phyloP scores from a whole-genome alignment of 2,113 vertebrate species.

The Girardinichthys multiradiatus region DNA sequence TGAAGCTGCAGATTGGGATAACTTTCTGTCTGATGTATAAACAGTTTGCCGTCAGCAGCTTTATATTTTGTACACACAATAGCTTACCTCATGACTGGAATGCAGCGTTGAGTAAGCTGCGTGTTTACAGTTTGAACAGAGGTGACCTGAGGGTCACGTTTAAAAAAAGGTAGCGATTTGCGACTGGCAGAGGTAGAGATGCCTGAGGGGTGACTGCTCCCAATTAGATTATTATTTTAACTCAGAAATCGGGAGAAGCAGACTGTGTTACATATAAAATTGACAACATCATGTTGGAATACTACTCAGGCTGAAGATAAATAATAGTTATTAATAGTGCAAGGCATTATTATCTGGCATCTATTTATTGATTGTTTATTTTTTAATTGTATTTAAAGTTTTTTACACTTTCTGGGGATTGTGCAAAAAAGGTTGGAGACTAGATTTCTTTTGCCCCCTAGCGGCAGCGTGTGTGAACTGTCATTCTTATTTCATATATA shows the following conservation, averaged over 20 bases:
- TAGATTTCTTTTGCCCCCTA: slow-evolving; percentile 41
- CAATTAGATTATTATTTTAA: background rate
- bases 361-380: background rate
- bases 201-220: background rate
- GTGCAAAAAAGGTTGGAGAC: slow-evolving; percentile 4
- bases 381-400: background rate
- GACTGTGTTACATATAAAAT: background rate
- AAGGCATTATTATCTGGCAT: background rate
- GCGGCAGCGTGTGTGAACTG: slow-evolving; percentile 36
- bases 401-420: slow-evolving; percentile 22
- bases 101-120: slow-evolving; percentile 47
- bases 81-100: slow-evolving; percentile 29
- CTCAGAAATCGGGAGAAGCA: background rate
- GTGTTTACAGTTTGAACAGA: slow-evolving; percentile 31
- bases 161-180: slow-evolving; percentile 1
- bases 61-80: slow-evolving; percentile 7
- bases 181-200: background rate
- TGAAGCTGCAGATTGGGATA: background rate
- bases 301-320: background rate
- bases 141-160: slow-evolving; percentile 24
- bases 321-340: background rate
- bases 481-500: background rate
- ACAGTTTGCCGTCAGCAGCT: slow-evolving; percentile 12
- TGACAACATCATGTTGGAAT: background rate
- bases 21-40: background rate